These are phyloP conservation scores for Capreolus pygargus DNA, from an alignment of 2,113 vertebrate species.

Conservation along the genomic window DNA sequence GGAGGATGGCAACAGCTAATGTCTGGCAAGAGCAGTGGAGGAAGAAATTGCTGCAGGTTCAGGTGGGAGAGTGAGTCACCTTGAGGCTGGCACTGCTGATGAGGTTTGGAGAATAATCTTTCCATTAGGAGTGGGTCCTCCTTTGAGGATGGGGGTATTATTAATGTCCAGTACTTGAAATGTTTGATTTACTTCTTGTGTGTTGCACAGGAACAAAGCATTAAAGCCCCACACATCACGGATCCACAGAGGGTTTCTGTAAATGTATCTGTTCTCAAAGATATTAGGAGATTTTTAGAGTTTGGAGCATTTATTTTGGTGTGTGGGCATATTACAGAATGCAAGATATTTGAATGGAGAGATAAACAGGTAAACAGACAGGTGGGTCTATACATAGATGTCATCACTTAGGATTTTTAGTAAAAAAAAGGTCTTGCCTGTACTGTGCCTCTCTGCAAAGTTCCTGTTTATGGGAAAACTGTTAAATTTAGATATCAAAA, in stretches of 20 bases:
- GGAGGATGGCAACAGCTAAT: conserved; percentile 76
- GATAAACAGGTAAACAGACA: not conserved
- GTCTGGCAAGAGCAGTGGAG: conserved; percentile 78
- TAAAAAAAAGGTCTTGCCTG: not conserved
- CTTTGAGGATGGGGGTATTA: conserved; percentile 65
- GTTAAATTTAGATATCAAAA: conserved; percentile 8
- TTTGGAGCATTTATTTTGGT: conserved; percentile 24
- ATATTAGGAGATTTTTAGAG: not conserved
- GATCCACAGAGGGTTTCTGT: conserved; percentile 26
- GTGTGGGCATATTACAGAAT: not conserved
- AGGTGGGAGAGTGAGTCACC: conserved; percentile 76
- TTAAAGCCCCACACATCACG: conserved; percentile 21
- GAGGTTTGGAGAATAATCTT: conserved; percentile 73
- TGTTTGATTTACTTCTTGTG: conserved; percentile 70
- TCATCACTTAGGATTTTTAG: not conserved
- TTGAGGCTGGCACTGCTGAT: conserved; percentile 68
- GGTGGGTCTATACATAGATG: not conserved
- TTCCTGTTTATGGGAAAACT: not conserved
- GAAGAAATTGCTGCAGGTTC: conserved; percentile 76
- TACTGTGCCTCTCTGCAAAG: not conserved
- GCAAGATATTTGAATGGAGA: not conserved
- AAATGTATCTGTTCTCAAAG: conserved; percentile 24
- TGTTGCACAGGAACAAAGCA: conserved; percentile 41
- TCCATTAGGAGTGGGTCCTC: conserved; percentile 68
- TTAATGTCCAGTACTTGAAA: conserved; percentile 66